Conservation (phyloP, 2,113 vertebrate genomes). For the Drymodes brunneopygia region DNA sequence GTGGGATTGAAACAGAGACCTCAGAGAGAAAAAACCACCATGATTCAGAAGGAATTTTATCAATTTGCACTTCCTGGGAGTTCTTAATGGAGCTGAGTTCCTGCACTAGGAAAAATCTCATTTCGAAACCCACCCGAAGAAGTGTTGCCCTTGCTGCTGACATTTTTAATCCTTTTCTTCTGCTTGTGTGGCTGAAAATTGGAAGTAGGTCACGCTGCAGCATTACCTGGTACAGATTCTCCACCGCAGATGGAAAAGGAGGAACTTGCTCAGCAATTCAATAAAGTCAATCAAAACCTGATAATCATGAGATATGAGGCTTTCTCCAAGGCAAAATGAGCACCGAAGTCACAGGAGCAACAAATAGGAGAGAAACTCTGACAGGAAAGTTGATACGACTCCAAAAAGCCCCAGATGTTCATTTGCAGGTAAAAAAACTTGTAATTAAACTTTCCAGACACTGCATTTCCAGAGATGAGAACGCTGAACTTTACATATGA, state of each 20-base stretch:
- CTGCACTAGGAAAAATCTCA: neutral
- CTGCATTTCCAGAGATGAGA: neutral
- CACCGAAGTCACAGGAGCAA: neutral
- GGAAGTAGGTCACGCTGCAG: conserved; percentile 27
- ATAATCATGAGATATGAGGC: neutral
- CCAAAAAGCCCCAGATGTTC: neutral
- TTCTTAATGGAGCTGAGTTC: neutral
- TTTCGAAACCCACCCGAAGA: neutral
- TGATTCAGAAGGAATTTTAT: neutral
- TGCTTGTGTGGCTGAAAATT: neutral
- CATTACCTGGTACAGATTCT: neutral
- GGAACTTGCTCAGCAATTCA: conserved; percentile 20
- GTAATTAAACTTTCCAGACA: neutral
- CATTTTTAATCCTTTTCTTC: neutral
- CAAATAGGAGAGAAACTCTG: neutral
- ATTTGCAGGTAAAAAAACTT: neutral
- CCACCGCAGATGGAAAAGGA: neutral
- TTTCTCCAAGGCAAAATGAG: neutral
- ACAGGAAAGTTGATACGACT: neutral
- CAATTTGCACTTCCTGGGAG: neutral
- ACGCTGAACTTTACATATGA: neutral
- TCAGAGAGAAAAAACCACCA: neutral
- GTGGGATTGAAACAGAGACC: neutral
- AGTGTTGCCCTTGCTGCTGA: neutral
- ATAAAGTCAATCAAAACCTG: conserved; percentile 30